Evolutionary conservation across 1,140 invertebrate species (phyloP).

Genomic region (Dreissena rostriformis): DNA sequence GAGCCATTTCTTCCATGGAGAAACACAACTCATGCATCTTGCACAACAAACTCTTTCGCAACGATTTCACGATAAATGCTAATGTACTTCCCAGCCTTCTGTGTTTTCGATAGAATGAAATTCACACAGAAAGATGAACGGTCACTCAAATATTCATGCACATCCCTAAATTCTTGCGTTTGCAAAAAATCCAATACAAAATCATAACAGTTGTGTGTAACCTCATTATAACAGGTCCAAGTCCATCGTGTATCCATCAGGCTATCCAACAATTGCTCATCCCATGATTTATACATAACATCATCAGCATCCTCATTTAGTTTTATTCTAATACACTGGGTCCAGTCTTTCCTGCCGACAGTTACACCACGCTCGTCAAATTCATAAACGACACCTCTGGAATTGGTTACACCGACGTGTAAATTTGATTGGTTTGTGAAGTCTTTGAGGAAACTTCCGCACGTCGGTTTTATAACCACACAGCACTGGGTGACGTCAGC

Average conservation of each 20-base stretch:
- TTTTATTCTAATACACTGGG: slow-evolving; percentile 28
- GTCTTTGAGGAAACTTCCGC: slow-evolving; percentile 36
- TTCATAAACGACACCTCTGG: slow-evolving; percentile 30
- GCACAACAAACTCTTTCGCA: slow-evolving; percentile 4
- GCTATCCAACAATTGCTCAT: neutral
- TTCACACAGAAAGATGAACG: slow-evolving; percentile 32
- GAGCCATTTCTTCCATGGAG: no score
- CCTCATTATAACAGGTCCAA: slow-evolving; percentile 18
- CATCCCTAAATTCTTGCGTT: neutral
- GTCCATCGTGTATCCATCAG: slow-evolving; percentile 16
- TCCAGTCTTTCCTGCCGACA: slow-evolving; percentile 16
- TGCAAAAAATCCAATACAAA: slow-evolving; percentile 32
- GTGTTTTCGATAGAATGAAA: slow-evolving; percentile 32
- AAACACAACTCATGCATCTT: neutral
- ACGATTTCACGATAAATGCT: slow-evolving; percentile 38
- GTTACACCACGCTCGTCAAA: slow-evolving; percentile 50
- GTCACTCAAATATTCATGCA: slow-evolving; percentile 26
- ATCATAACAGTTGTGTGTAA: slow-evolving; percentile 43
- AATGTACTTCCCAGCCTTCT: slow-evolving; percentile 38
- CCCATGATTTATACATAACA: neutral
- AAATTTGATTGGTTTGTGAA: slow-evolving; percentile 38
- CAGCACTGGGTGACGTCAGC: slow-evolving; percentile 11
- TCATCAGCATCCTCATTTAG: neutral
- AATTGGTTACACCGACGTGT: slow-evolving; percentile 49
- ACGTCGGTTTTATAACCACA: slow-evolving; percentile 50